Evolutionary conservation across 1,140 invertebrate species (phyloP), one percentile per base, ranked within the genome.

Genomic region (Papilio helenus): DNA sequence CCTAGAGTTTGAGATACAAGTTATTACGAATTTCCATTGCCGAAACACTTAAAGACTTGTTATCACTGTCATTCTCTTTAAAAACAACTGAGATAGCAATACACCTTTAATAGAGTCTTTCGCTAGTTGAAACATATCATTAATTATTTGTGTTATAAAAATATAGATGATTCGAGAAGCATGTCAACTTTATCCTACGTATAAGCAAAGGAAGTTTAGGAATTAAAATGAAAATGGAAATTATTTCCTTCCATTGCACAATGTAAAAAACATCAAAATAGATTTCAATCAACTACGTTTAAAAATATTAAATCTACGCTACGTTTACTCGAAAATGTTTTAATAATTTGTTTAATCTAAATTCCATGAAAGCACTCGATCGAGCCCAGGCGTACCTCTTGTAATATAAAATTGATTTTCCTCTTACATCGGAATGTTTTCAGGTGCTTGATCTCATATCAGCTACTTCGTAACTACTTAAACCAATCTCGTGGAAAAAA

Each of bases 321-420:
- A n/a, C n/a, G 51, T 55, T 55, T 10, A 61, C 58, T 61, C 12
- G 26, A 26, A 61, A 68, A 68, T 68, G 26, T 29, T 68, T 68
- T 16, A n/a, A 68, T 68, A 68, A 68, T 68, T 12, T 65, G 29
- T 65, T 68, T 68, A 68, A 68, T 68, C 23, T 68, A 68, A 68
- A 68, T 68, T 68, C 61, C 61, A 68, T 26, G 2, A 4, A 26
- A 68, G 61, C 61, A 68, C 61, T 68, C 16, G 12, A 68, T 29
- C n/a, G 23, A 29, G 58, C 3, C 14, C 23, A 65, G 4, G 12
- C 26, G 26, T 34, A 34, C 14, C 61, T 29, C 26, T 8, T 29
- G 61, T 26, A 16, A 68, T 68, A 65, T 65, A 34, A 68, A 68
- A 68, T 68, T 68, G 61, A 68, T 68, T 68, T 68, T 16, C 61